A percentile compares a stretch with the other conserved stretches of the same genome.
Conservation (phyloP, 1,140 invertebrate genomes). For the Atta cephalotes region DNA sequence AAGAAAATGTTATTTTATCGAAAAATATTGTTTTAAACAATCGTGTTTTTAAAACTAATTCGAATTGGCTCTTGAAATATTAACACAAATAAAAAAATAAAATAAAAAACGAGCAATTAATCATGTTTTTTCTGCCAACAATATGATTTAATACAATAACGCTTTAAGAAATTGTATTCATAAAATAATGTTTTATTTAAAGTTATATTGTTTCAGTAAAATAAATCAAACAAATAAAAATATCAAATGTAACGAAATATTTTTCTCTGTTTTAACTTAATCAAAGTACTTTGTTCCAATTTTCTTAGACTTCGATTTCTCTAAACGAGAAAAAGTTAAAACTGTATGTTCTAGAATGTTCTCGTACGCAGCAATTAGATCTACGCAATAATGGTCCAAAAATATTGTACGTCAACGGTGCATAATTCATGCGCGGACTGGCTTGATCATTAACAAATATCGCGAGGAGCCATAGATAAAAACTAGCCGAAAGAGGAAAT, state of each 20-base stretch:
- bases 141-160: too few species aligned
- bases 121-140: too few species aligned
- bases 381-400: not conserved
- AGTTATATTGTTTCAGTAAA: too few species aligned
- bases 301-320: not conserved
- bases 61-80: too few species aligned
- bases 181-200: too few species aligned
- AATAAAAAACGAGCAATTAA: too few species aligned
- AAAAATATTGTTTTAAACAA: too few species aligned
- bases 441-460: slow-evolving; percentile 59
- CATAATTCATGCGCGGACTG: slow-evolving; percentile 58
- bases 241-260: not conserved
- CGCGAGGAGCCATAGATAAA: slow-evolving; percentile 46
- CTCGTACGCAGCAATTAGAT: not conserved
- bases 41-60: too few species aligned
- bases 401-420: not conserved
- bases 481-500: slow-evolving; percentile 66
- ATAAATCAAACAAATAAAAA: too few species aligned
- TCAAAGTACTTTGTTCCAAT: not conserved
- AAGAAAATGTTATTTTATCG: too few species aligned
- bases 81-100: too few species aligned
- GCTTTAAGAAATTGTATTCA: too few species aligned
- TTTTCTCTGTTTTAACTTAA: not conserved
- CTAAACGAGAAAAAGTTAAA: not conserved
- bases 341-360: not conserved